A percentile compares a stretch with the other conserved stretches of the same genome.
Evolutionary conservation across 2,113 vertebrate genomes (phyloP).

Genomic region (Daphoenositta chrysoptera): DNA sequence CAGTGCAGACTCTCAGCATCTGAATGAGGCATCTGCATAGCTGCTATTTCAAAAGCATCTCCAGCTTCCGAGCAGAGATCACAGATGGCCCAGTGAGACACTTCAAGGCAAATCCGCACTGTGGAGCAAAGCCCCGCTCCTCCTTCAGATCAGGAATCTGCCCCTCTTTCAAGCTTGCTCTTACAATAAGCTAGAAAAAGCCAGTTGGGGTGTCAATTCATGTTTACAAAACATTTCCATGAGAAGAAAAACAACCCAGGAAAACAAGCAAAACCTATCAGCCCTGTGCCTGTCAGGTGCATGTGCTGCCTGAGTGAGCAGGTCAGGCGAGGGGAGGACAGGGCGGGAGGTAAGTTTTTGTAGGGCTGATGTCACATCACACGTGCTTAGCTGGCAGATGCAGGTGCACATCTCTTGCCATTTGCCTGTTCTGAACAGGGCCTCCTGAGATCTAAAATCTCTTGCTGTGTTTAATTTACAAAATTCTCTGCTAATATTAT

Average conservation of each 20-base stretch:
- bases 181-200: neutral
- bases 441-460: neutral
- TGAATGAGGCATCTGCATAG: neutral
- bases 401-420: neutral
- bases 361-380: rapidly evolving
- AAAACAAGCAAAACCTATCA: neutral
- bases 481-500: neutral
- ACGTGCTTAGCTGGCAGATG: neutral
- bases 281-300: neutral
- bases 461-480: neutral
- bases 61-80: neutral
- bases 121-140: neutral
- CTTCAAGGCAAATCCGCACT: neutral
- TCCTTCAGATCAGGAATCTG: neutral
- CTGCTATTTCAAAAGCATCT: neutral
- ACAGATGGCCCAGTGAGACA: neutral
- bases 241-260: neutral
- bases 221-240: neutral
- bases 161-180: neutral
- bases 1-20: neutral
- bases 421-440: neutral
- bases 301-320: neutral
- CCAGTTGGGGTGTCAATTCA: neutral
- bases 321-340: neutral
- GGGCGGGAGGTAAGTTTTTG: neutral